Base-by-base conservation (phyloP, 2,113 vertebrate species). In the Rhineura floridana region DNA sequence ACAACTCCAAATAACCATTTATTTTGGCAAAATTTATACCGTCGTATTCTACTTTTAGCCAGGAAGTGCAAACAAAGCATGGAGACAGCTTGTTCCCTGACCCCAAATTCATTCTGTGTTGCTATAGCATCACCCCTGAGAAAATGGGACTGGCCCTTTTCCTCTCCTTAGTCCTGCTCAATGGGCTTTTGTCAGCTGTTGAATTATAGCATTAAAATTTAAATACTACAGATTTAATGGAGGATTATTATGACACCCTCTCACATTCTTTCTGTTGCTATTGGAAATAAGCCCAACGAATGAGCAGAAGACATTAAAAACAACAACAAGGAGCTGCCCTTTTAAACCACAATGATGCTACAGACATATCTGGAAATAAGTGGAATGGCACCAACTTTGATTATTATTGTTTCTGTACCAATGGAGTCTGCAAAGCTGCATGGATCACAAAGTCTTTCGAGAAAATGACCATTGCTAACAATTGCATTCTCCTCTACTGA, bases 181-280 rank as follows among this genome's bases (percentile, higher is more conserved):
- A 97, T 97, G 95, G 96, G 96, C 97, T 97, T 97, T 98, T 98
- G 97, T 98, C 95, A 97, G 95, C 93, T 96, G 93, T 94, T 97
- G 97, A 97, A 97, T 97, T 97, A 97, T 97, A 97, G 96, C 97
- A 97, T 97, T 97, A 97, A 97, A 97, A 97, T 97, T 97, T 96
- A 97, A 97, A 97, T 96, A 96, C 94, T 96, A 92, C 89, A 95
- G 95, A 97, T 97, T 97, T 97, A 97, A 97, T 97, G 96, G 96
- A 96, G 96, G 96, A 97, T 97, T 97, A 97, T 97, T 97, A 98
- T 97, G 97, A 97, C 95, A 97, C 95, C 92, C 95, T 87, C 63
- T 88, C 93, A 86, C 97, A 97, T 97, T 97, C 96, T 94, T 96
- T 92, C 87, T 95, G 97, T 97, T 96, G 93, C 96, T 91, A 88